Evolutionary conservation across 2,797 vertebrate species (phyloP), one percentile per base, ranked within the genome.

Genomic region (Atherinosoma microstoma): DNA sequence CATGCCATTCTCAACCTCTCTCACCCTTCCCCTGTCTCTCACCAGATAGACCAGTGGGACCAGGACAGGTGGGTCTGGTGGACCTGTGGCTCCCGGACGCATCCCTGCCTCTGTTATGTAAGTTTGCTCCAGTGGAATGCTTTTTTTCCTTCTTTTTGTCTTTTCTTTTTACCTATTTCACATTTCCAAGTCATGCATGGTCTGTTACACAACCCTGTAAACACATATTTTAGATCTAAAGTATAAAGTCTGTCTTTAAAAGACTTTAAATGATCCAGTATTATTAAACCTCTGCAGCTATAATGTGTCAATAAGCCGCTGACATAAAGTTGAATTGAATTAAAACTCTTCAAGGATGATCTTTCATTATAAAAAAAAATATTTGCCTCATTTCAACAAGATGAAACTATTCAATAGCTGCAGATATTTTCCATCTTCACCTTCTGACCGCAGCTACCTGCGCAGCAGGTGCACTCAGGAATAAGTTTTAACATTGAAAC

Each of bases 1-100:
- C 83, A 88, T 89, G 68, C 92, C 90, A 88, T 88, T 90, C 90
- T 87, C 83, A 84, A 88, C 84, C 85, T 78, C 84, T 73, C 67
- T 84, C 65, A 47, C 75, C 72, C 76, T 30, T 66, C 58, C 47
- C 15, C 66, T 59, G 30, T 69, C 53, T 75, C 67, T 51, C 60
- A 70, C 56, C 24, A 73, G 84, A 87, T 40, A 76, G 78, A 85
- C 78, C 82, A 86, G 85, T 58, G 70, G 12, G 68, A 69, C 70
- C 1, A 72, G 82, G 84, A 88, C 90, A 92, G 90, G 87, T 91
- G 89, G 78, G 16, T 82, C 73, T 42, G 90, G 86, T 91, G 89
- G 78, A 12, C 80, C 73, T 42, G 36, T 32, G 71, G 27, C 60
- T 57, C 67, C 65, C 59, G 68, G 56, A 69, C 63, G 56, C 42